Base-by-base conservation (phyloP, 2,113 vertebrate species). In the Cochlearius cochlearius region DNA sequence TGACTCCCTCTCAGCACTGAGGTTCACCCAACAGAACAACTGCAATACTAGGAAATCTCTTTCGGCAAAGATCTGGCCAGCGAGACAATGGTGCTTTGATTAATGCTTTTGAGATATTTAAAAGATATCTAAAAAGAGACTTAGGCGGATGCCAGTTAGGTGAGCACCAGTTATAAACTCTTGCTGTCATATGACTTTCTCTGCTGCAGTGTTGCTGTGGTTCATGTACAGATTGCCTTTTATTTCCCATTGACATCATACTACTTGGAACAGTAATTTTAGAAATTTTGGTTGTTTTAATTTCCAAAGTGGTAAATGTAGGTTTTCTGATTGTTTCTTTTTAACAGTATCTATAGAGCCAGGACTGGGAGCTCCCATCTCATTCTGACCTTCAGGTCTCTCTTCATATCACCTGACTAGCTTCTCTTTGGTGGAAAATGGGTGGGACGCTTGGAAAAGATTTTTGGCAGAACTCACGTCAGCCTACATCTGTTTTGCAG, bases 401-500 rank as follows among this genome's bases (percentile, higher is more conserved):
- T 74, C 23, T 84, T 93, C 30, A 32, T 84, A 90, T 97, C 96
- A 96, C 96, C 94, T 92, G 88, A 95, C 87, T 82, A 66, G 76
- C 67, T 97, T 94, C 78, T 95, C 82, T 96, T 97, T 94, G 92
- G 97, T 98, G 94, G 97, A 98, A 98, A 98, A 98, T 96, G 95
- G 98, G 96, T 98, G 97, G 95, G 86, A 97, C 91, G 92, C 63
- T 96, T 97, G 91, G 95, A 97, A 72, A 55, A 96, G 56, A 84
- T 88, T 97, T 97, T 97, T 98, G 98, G 98, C 97, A 97, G 93
- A 95, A 95, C 86, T 97, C 75, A 92, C 52, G 38, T 96, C 73
- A 93, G 90, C 80, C 92, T 94, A 97, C 98, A 98, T 98, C 97
- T 98, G 98, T 96, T 98, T 83, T 80, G 92, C 98, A 98, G 98